Percentiles rank a stretch among this genome's conserved stretches.
Conservation (phyloP, 2,797 vertebrate genomes). For the Chelmon rostratus region DNA sequence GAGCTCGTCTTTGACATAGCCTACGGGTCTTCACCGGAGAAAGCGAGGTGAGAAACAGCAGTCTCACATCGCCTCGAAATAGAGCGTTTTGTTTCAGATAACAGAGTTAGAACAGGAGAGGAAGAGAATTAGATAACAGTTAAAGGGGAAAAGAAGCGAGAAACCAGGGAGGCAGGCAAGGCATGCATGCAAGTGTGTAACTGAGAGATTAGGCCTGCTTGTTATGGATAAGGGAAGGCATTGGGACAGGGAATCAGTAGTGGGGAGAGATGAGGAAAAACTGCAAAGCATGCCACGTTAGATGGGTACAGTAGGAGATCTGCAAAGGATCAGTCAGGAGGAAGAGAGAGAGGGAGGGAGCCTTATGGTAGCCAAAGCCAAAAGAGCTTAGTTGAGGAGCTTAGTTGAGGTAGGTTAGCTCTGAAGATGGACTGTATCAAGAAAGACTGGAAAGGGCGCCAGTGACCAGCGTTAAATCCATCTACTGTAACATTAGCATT, state of each 20-base stretch:
- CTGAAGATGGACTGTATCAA: conserved; percentile 65
- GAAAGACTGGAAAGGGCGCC: conserved; percentile 39
- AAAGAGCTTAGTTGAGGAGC: conserved; percentile 74
- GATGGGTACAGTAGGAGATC: conserved; percentile 73
- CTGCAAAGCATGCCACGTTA: conserved; percentile 75
- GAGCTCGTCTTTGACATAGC: conserved; percentile 51
- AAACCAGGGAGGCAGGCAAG: conserved; percentile 68
- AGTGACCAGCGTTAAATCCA: conserved; percentile 60
- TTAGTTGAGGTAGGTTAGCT: conserved; percentile 75
- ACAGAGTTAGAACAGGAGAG: conserved; percentile 65
- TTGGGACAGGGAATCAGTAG: conserved; percentile 60
- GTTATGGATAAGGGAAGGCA: conserved; percentile 72
- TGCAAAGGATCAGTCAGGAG: conserved; percentile 73
- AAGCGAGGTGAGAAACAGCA: conserved; percentile 61
- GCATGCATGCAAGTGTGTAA: conserved; percentile 75
- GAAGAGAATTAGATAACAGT: conserved; percentile 68
- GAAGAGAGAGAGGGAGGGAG: conserved; percentile 65
- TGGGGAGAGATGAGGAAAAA: conserved; percentile 67
- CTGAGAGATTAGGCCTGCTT: conserved; percentile 70
- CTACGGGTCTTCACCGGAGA: conserved; percentile 46
- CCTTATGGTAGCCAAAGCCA: conserved; percentile 59
- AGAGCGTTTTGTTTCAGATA: conserved; percentile 70
- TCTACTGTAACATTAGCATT: conserved; percentile 65
- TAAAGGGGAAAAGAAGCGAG: conserved; percentile 56
- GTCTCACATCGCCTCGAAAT: conserved; percentile 63